phyloP scores from a whole-genome alignment of 1,140 invertebrate genomes.

The Palaemon carinicauda region DNA sequence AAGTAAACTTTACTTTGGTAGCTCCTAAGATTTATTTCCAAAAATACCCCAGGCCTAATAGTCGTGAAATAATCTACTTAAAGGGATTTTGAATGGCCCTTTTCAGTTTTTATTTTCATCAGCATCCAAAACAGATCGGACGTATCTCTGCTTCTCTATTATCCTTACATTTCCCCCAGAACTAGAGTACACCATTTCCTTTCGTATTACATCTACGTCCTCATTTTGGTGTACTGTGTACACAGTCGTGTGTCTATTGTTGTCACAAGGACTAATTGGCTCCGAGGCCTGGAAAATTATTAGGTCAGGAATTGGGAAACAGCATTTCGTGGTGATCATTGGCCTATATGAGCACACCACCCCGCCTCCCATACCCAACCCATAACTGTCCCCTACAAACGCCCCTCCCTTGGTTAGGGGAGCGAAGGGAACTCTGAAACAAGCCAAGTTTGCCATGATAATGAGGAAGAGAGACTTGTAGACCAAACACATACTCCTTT shows the following conservation, averaged over 20 bases:
- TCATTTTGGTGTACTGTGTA: not conserved
- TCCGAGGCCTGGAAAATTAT: conserved; percentile 23
- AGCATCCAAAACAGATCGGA: too few relatives aligned
- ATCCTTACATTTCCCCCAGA: not conserved
- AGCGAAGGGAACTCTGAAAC: not conserved
- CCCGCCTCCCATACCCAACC: not conserved
- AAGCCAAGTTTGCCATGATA: conserved; percentile 22
- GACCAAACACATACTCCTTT: conserved; percentile 12
- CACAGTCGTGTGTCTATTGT: not conserved
- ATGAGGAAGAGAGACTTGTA: conserved; percentile 10
- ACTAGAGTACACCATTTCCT: not conserved
- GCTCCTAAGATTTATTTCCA: too few relatives aligned
- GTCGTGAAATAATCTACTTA: too few relatives aligned
- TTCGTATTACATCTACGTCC: not conserved
- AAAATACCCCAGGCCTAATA: too few relatives aligned
- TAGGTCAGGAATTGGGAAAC: conserved; percentile 31
- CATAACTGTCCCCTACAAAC: too few relatives aligned
- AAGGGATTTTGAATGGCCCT: too few relatives aligned
- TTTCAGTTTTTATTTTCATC: too few relatives aligned
- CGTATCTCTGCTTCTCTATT: not conserved
- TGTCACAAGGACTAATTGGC: conserved; percentile 36
- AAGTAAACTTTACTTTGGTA: too few relatives aligned
- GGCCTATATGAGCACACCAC: not conserved
- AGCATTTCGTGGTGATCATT: conserved; percentile 24
- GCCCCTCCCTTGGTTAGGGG: too few relatives aligned